Conservation (phyloP, 2,113 vertebrate species). For the Heterotis niloticus region DNA sequence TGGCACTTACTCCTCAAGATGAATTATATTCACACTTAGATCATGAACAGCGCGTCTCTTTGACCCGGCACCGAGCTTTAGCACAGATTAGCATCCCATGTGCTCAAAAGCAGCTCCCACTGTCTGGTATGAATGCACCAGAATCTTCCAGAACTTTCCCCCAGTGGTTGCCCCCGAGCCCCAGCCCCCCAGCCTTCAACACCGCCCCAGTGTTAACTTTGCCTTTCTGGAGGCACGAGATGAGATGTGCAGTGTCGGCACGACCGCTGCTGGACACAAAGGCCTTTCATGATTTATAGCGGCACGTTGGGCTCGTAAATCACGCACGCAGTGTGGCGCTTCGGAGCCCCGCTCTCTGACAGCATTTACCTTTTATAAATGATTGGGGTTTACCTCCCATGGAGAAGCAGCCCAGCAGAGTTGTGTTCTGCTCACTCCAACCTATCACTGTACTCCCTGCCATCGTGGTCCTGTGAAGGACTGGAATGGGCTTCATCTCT, state of each 20-base stretch:
- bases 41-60: not conserved
- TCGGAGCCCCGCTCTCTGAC: conserved; percentile 51
- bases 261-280: conserved; percentile 63
- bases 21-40: not conserved
- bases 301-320: conserved; percentile 65
- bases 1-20: not conserved
- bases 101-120: not conserved
- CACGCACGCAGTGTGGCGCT: conserved; percentile 58
- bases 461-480: not conserved
- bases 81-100: not conserved
- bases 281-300: conserved; percentile 62
- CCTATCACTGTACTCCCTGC: not conserved
- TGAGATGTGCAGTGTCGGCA: conserved; percentile 55
- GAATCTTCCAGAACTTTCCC: not conserved
- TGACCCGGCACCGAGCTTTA: not conserved
- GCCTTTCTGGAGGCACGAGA: conserved; percentile 38
- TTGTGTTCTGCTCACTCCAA: conserved; percentile 38
- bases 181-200: not conserved
- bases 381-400: conserved; percentile 60
- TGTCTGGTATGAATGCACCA: not conserved
- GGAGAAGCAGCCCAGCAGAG: conserved; percentile 51
- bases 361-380: conserved; percentile 70
- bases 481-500: not conserved
- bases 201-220: not conserved
- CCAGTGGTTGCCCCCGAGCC: not conserved